These are phyloP conservation scores for Pollachius pollachius DNA, from an alignment of 2,113 vertebrate species.

Conservation along the genomic window DNA sequence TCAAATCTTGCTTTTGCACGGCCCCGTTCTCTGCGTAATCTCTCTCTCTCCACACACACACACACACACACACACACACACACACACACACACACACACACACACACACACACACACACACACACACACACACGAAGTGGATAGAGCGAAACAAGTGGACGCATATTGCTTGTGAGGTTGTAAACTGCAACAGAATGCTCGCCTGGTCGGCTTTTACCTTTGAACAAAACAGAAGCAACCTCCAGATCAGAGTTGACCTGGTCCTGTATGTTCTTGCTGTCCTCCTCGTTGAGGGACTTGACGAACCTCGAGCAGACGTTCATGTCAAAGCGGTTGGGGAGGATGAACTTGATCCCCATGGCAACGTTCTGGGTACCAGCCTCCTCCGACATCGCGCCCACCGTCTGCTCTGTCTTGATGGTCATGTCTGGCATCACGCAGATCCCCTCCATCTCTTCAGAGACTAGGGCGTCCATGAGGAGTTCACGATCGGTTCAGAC, in stretches of 20 bases:
- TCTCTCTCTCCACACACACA: too few relatives aligned
- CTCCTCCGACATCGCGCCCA: conserved; percentile 64
- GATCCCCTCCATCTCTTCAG: conserved; percentile 81
- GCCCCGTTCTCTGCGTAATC: too few relatives aligned
- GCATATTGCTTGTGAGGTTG: too few relatives aligned
- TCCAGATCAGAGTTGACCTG: conserved; percentile 99
- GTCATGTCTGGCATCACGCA: conserved; percentile 83
- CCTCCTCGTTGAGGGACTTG: conserved; percentile 96
- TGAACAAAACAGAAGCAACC: conserved; percentile 96
- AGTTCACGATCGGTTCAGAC: too few relatives aligned
- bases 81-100: too few relatives aligned
- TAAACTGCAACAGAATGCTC: too few relatives aligned
- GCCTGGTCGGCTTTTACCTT: conserved; percentile 75
- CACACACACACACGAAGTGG: too few relatives aligned
- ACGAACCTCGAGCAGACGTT: conserved; percentile 98
- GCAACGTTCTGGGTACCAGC: conserved; percentile 79
- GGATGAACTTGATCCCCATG: conserved; percentile 97
- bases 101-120: too few relatives aligned
- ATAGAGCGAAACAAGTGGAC: too few relatives aligned
- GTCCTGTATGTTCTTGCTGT: conserved; percentile 99
- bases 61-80: too few relatives aligned
- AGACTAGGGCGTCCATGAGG: conserved; percentile 56
- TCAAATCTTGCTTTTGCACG: too few relatives aligned
- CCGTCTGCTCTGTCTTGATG: conserved; percentile 87
- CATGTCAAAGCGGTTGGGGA: conserved; percentile 98